Evolutionary conservation across 2,888 invertebrate species (phyloP).

Genomic region (Caenorhabditis sulstoni): DNA sequence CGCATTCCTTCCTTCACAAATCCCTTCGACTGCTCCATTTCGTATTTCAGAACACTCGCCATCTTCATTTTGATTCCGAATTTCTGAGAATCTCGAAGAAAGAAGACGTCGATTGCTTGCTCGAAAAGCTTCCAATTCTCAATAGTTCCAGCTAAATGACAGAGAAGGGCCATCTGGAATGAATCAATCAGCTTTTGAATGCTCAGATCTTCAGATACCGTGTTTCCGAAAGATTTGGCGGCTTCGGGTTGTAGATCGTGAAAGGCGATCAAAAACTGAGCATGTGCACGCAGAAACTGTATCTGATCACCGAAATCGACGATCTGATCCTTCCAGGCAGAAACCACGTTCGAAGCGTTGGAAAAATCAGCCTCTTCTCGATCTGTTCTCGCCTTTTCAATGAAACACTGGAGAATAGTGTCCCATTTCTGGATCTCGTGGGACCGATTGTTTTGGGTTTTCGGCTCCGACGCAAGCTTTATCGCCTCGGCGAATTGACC

Average conservation of each 20-base stretch:
- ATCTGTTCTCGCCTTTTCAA: slow-evolving; percentile 11
- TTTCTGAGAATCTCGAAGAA: background rate
- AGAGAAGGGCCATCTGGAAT: slow-evolving; percentile 46
- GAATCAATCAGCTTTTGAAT: too few species aligned
- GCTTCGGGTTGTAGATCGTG: background rate
- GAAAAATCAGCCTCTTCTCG: background rate
- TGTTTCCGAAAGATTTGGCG: slow-evolving; percentile 12
- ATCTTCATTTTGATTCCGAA: slow-evolving; percentile 36
- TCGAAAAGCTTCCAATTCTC: slow-evolving; percentile 55
- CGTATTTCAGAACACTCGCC: slow-evolving; percentile 30
- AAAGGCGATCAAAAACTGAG: background rate
- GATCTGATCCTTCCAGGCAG: slow-evolving; percentile 29
- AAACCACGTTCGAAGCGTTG: slow-evolving; percentile 11
- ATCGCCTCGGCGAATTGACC: slow-evolving; percentile 13
- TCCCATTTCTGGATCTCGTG: slow-evolving; percentile 58
- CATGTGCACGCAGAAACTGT: slow-evolving; percentile 48
- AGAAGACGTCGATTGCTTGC: background rate
- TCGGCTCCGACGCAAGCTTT: slow-evolving; percentile 22
- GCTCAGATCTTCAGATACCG: too few species aligned
- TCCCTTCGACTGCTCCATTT: slow-evolving; percentile 44
- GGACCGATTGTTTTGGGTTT: slow-evolving; percentile 52
- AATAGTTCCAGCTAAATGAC: slow-evolving; percentile 34
- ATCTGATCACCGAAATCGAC: slow-evolving; percentile 60
- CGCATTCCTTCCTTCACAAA: slow-evolving; percentile 37
- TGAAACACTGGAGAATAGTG: slow-evolving; percentile 47